Percentiles rank a stretch among this genome's conserved stretches.
Evolutionary conservation across 2,797 vertebrate genomes (phyloP).

Genomic region (Cuculus canorus): DNA sequence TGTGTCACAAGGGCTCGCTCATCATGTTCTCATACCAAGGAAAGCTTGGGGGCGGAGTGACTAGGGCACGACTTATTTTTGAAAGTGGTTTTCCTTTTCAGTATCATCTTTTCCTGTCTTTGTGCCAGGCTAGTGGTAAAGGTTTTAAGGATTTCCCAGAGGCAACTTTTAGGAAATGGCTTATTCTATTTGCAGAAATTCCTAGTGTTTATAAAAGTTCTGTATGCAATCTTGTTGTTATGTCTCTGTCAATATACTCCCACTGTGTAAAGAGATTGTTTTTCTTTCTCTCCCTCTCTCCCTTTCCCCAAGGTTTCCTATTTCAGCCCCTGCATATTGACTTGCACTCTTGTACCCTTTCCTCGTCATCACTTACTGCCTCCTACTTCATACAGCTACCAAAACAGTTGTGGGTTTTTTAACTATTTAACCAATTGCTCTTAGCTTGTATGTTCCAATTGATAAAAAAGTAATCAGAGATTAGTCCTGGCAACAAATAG

Average conservation of each 20-base stretch:
- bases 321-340: not conserved
- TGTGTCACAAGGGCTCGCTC: not conserved
- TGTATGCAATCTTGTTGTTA: not conserved
- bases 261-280: not conserved
- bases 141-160: slow-evolving; percentile 5
- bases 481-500: not conserved
- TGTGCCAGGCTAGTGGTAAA: not conserved
- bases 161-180: slow-evolving; percentile 6
- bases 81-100: slow-evolving; percentile 1
- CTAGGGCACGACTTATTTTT: not conserved
- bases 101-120: not conserved
- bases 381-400: not conserved
- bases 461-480: not conserved
- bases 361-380: not conserved
- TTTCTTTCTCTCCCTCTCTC: not conserved
- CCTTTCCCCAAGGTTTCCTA: not conserved
- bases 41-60: not conserved
- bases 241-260: not conserved
- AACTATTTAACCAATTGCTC: not conserved
- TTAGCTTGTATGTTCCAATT: not conserved
- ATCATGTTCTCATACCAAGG: not conserved
- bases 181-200: slow-evolving; percentile 20
- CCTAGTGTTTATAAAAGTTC: not conserved
- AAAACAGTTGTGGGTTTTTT: not conserved
- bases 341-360: not conserved